phyloP scores from a whole-genome alignment of 2,113 vertebrate genomes.

The Toxostoma redivivum region DNA sequence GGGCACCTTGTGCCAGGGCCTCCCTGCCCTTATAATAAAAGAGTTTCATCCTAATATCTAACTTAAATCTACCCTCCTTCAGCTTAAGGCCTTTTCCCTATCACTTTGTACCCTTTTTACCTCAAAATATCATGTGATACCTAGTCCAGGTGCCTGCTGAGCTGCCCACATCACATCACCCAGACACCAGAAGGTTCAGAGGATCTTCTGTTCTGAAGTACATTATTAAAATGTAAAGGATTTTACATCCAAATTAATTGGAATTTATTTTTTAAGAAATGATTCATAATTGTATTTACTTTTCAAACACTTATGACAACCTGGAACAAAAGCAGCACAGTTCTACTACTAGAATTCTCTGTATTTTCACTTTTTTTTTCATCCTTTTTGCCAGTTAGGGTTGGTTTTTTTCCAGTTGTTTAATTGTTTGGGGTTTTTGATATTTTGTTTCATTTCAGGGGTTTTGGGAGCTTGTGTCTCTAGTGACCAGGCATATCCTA shows the following conservation, averaged over 20 bases:
- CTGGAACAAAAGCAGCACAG: neutral
- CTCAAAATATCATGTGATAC: neutral
- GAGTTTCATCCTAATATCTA: neutral
- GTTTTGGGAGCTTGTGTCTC: neutral
- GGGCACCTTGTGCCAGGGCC: neutral
- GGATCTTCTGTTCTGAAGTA: neutral
- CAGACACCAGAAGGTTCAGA: neutral
- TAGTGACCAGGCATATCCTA: neutral
- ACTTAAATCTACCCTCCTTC: neutral
- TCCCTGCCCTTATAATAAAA: neutral
- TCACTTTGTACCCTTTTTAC: neutral
- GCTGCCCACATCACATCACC: neutral
- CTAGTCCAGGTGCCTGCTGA: neutral
- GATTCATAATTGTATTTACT: neutral
- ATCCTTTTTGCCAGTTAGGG: neutral
- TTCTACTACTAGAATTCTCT: neutral
- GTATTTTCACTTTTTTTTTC: neutral
- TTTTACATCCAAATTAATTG: neutral
- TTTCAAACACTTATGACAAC: neutral
- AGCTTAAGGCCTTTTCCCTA: neutral
- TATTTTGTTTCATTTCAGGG: neutral
- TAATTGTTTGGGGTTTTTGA: rapidly evolving
- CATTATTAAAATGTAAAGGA: neutral
- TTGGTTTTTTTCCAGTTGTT: rapidly evolving
- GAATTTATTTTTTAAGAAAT: neutral